Evolutionary conservation across 2,113 vertebrate genomes (phyloP), one percentile per base, ranked within the genome.

Genomic region (Peromyscus californicus): DNA sequence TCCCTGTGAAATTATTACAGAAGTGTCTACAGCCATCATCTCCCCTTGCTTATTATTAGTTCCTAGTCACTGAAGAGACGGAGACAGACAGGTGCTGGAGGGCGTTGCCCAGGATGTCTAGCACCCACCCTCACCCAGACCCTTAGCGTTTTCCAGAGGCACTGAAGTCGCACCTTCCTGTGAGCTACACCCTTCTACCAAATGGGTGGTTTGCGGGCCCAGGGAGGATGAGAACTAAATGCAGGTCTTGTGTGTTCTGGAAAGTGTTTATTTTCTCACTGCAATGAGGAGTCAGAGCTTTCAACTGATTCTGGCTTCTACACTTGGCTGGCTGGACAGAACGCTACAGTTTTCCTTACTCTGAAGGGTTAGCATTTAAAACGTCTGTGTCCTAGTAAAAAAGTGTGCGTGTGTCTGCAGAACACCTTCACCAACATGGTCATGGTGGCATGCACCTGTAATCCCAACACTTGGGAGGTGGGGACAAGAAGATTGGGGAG

Each of bases 201-300:
- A 51, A 83, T 17, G 85, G 84, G 51, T 94, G 96, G 97, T 95
- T 97, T 97, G 96, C 95, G 69, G 93, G 96, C 91, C 72, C 45
- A 19, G 54, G 76, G 1, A 33, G 13, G 57, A 93, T 21, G 95
- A 92, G 95, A 61, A 45, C 93, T 97, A 92, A 97, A 96, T 93
- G 96, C 61, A 90, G 93, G 92, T 94, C 97, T 98, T 98, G 91
- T 98, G 42, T 70, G 59, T 95, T 93, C 63, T 75, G 90, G 93
- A 89, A 79, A 89, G 0, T 96, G 90, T 98, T 98, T 98, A 72
- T 97, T 97, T 98, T 97, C 97, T 97, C 76, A 74, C 0, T 21
- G 95, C 91, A 54, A 74, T 42, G 90, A 96, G 67, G 93, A 91
- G 42, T 29, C 94, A 24, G 59, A 83, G 87, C 87, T 65, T 90